phyloP scores from a whole-genome alignment of 2,888 invertebrate species.

The Escarpia spicata region DNA sequence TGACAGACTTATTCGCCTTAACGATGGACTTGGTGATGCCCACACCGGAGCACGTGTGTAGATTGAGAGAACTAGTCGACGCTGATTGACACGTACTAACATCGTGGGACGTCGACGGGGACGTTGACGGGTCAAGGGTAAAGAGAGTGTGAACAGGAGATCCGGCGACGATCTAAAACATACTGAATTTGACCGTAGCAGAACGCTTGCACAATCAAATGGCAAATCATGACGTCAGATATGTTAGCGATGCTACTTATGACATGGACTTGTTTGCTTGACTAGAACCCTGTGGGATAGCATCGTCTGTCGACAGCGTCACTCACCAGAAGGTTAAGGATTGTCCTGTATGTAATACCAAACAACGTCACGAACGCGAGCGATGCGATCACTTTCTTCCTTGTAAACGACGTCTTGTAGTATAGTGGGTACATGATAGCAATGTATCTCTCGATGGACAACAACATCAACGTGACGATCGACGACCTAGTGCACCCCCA shows the following conservation, averaged over 20 bases:
- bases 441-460: slow-evolving; percentile 28
- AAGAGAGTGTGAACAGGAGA: not conserved
- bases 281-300: not conserved
- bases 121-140: not conserved
- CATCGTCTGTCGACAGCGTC: not conserved
- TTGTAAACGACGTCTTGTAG: slow-evolving; percentile 29
- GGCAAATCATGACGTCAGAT: not conserved
- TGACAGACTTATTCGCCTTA: not conserved
- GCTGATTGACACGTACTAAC: not conserved
- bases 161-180: not conserved
- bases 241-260: not conserved
- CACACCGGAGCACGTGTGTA: not conserved
- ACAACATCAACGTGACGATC: slow-evolving; percentile 28
- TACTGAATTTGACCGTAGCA: not conserved
- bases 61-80: not conserved
- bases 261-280: not conserved
- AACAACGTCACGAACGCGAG: slow-evolving; percentile 28
- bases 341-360: not conserved
- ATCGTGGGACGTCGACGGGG: not conserved
- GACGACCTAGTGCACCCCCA: slow-evolving; percentile 33
- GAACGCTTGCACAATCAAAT: not conserved
- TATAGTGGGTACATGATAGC: slow-evolving; percentile 30
- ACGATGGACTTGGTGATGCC: not conserved
- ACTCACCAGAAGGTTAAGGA: not conserved
- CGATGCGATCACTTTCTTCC: slow-evolving; percentile 24